A percentile compares a stretch with the other conserved stretches of the same genome.
Conservation (phyloP, 37 sponge, comb jelly and placozoan species). For the Ianthella basta region DNA sequence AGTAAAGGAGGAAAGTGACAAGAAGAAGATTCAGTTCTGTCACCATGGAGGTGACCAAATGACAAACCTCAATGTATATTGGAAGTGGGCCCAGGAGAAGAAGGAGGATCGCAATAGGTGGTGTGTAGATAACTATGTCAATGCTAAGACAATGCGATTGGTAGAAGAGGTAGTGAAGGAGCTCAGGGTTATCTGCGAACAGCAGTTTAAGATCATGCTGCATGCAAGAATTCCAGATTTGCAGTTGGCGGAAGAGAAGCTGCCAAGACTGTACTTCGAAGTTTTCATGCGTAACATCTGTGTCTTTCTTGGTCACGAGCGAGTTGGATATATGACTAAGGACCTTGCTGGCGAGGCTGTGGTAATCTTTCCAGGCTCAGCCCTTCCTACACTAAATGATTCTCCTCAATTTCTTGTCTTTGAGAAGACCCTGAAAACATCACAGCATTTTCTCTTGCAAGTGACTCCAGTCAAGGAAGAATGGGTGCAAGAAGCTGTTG, state of each 20-base stretch:
- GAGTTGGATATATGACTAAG: slow-evolving; percentile 57
- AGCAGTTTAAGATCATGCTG: slow-evolving; percentile 9
- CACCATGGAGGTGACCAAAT: slow-evolving; percentile 61
- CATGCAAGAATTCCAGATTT: neutral
- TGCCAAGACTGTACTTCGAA: slow-evolving; percentile 59
- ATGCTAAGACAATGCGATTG: slow-evolving; percentile 70
- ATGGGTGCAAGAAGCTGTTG: slow-evolving; percentile 71
- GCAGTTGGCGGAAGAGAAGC: slow-evolving; percentile 26
- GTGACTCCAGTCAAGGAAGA: slow-evolving; percentile 64
- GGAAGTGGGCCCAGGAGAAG: slow-evolving; percentile 36
- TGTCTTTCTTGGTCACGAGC: slow-evolving; percentile 58
- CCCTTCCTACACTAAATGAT: slow-evolving; percentile 38
- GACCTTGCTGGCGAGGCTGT: slow-evolving; percentile 27
- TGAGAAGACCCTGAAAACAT: slow-evolving; percentile 72
- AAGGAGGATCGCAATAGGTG: slow-evolving; percentile 51
- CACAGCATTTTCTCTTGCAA: slow-evolving; percentile 64
- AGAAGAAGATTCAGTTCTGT: slow-evolving; percentile 57
- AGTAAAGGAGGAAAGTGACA: slow-evolving; percentile 60
- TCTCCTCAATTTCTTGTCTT: slow-evolving; percentile 52
- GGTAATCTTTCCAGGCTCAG: slow-evolving; percentile 55
- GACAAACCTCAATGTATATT: slow-evolving; percentile 50
- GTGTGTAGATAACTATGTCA: slow-evolving; percentile 73
- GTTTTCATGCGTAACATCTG: slow-evolving; percentile 45
- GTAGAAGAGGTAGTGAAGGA: slow-evolving; percentile 68
- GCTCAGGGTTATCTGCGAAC: slow-evolving; percentile 22